These are phyloP conservation scores for Brachyhypopomus occidentalis DNA, from an alignment of 2,113 vertebrate species.

Conservation along the genomic window DNA sequence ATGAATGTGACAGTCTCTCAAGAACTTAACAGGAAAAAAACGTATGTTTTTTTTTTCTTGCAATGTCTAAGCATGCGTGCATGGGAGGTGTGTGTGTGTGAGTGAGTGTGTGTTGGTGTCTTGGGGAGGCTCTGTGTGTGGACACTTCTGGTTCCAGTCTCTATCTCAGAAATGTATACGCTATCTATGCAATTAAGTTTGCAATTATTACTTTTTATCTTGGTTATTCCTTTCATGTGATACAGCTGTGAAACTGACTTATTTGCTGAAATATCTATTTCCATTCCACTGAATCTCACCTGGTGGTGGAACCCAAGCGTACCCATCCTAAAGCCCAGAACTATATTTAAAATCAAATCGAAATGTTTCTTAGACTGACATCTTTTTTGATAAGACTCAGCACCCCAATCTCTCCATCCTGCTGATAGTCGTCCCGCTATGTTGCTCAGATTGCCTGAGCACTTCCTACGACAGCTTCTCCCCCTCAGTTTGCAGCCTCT, in stretches of 20 bases:
- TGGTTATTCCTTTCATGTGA: too few relatives aligned
- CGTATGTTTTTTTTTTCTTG: background rate
- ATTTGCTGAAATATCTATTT: too few relatives aligned
- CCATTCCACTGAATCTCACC: too few relatives aligned
- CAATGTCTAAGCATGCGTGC: background rate
- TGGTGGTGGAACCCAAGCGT: too few relatives aligned
- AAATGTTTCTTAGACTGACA: slow-evolving; percentile 3
- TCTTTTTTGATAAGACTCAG: background rate
- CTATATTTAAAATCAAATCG: background rate
- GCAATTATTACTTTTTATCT: too few relatives aligned
- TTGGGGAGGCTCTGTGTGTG: too few relatives aligned
- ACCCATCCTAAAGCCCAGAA: too few relatives aligned
- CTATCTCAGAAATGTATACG: too few relatives aligned
- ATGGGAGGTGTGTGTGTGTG: background rate
- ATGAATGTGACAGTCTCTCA: background rate
- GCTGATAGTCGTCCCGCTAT: background rate
- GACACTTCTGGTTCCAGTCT: too few relatives aligned
- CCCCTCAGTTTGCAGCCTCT: background rate
- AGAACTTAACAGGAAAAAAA: background rate
- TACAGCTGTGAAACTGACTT: too few relatives aligned
- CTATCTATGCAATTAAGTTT: too few relatives aligned
- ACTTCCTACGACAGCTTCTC: background rate
- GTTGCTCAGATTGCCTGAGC: background rate
- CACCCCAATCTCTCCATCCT: background rate
- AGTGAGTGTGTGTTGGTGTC: background rate